Conservation (phyloP, 2,888 invertebrate species). For the Drosophila gaucha region DNA sequence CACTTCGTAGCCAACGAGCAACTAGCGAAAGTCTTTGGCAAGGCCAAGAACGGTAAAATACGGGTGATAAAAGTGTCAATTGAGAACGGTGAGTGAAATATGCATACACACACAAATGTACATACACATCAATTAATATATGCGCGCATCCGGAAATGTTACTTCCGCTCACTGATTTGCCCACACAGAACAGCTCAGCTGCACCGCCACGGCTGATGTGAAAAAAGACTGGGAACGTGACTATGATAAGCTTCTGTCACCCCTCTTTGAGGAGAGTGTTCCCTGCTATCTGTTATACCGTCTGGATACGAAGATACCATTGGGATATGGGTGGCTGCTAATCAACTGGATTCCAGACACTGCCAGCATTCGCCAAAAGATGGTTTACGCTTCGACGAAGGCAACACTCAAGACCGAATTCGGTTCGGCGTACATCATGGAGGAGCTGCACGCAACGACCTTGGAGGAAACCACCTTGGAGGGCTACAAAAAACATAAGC, state of each 20-base stretch:
- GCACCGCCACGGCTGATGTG: constrained; percentile 88
- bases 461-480: constrained; percentile 92
- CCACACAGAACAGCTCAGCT: constrained; percentile 90
- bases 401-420: constrained; percentile 98
- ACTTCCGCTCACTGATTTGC: constrained; percentile 13
- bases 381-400: constrained; percentile 99
- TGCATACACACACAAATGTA: constrained; percentile 9
- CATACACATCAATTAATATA: background rate
- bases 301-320: constrained; percentile 90
- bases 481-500: constrained; percentile 92
- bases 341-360: constrained; percentile 98
- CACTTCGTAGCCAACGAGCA: constrained; percentile 90
- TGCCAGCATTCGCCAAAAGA: constrained; percentile 94
- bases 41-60: constrained; percentile 91
- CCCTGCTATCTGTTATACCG: constrained; percentile 97
- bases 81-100: constrained; percentile 89
- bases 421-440: constrained; percentile 96
- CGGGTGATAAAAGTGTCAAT: constrained; percentile 93
- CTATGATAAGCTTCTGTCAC: constrained; percentile 90
- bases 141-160: constrained; percentile 9
- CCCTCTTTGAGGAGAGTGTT: constrained; percentile 90
- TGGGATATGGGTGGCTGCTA: constrained; percentile 96
- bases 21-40: constrained; percentile 92
- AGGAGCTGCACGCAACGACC: constrained; percentile 96
- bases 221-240: constrained; percentile 94